Conservation (phyloP, 2,888 invertebrate genomes). For the Seira musarum region DNA sequence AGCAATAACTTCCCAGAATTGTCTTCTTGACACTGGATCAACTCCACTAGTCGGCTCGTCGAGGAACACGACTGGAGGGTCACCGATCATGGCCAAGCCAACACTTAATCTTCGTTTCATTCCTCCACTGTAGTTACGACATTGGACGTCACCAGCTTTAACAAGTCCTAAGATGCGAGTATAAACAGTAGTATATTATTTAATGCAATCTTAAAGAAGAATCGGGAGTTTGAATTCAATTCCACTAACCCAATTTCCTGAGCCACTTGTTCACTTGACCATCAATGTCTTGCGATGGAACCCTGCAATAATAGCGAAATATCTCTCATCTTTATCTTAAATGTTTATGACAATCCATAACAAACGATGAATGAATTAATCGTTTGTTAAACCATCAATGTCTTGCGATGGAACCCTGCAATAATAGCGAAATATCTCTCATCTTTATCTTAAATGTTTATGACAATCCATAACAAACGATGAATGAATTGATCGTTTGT, state of each 20-base stretch:
- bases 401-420: conserved; percentile 77
- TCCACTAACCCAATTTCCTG: conserved; percentile 61
- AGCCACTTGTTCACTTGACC: conserved; percentile 70
- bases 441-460: too few species aligned
- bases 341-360: too few species aligned
- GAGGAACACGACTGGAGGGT: conserved; percentile 80
- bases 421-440: conserved; percentile 82
- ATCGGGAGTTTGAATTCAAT: too few species aligned
- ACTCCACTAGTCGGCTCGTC: conserved; percentile 82
- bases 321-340: too few species aligned
- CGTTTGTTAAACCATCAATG: conserved; percentile 68
- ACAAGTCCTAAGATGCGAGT: too few species aligned
- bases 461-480: too few species aligned
- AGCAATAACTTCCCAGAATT: conserved; percentile 78
- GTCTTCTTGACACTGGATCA: conserved; percentile 79
- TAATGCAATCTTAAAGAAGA: too few species aligned
- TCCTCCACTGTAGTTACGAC: conserved; percentile 85
- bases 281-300: conserved; percentile 72
- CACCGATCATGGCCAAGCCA: conserved; percentile 88
- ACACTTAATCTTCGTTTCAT: conserved; percentile 92
- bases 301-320: conserved; percentile 84
- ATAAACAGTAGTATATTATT: too few species aligned
- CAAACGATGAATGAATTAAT: too few species aligned
- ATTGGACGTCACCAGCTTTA: conserved; percentile 46
- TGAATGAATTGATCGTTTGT: conserved; percentile 70